phyloP scores from a whole-genome alignment of 1,140 invertebrate species.

The Camponotus pennsylvanicus region DNA sequence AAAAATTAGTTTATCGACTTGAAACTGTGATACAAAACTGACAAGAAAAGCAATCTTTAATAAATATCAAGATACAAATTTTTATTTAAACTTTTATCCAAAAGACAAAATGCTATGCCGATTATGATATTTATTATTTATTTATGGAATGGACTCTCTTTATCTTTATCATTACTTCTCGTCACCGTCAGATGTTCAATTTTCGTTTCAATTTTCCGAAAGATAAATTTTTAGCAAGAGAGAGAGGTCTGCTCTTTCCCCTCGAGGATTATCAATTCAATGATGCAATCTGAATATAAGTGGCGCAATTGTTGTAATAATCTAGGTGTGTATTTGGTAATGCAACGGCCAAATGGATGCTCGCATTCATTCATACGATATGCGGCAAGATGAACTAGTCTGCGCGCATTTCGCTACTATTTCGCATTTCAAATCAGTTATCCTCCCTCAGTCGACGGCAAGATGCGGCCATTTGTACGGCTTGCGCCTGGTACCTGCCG shows the following conservation, averaged over 20 bases:
- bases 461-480: constrained; percentile 61
- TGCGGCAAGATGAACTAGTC: constrained; percentile 18
- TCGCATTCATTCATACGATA: constrained; percentile 29
- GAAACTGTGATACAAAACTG: too few relatives aligned
- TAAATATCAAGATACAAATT: too few relatives aligned
- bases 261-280: constrained; percentile 38
- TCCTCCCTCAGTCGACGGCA: constrained; percentile 25
- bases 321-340: not conserved
- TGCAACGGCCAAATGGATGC: constrained; percentile 13
- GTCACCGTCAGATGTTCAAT: not conserved
- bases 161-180: too few relatives aligned
- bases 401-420: constrained; percentile 9
- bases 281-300: constrained; percentile 37
- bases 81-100: too few relatives aligned
- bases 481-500: constrained; percentile 43
- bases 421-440: constrained; percentile 63
- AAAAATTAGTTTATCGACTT: too few relatives aligned
- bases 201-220: not conserved
- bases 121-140: not conserved
- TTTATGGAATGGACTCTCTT: not conserved
- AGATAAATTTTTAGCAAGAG: not conserved
- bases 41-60: too few relatives aligned
- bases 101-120: not conserved
- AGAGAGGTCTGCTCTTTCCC: not conserved
- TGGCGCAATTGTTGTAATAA: constrained; percentile 15